phyloP scores from a whole-genome alignment of 2,888 invertebrate species.

The Cosmopolites sordidus region DNA sequence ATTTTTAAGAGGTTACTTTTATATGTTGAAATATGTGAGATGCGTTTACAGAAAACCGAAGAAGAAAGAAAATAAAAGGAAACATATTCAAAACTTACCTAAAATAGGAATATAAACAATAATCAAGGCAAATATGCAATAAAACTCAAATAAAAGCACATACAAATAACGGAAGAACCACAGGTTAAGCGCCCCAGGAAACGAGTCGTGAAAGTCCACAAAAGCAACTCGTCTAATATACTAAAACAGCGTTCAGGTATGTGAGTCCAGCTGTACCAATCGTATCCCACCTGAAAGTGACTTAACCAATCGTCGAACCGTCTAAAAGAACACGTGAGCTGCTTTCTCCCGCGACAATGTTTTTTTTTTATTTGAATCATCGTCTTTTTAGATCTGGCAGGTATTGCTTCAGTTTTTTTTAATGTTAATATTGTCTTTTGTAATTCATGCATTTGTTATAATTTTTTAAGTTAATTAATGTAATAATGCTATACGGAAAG shows the following conservation, averaged over 20 bases:
- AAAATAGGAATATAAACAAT: too few relatives aligned
- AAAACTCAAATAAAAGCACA: too few relatives aligned
- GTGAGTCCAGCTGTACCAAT: conserved; percentile 31
- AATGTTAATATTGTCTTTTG: background rate
- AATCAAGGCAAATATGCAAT: too few relatives aligned
- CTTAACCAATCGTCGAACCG: conserved; percentile 27
- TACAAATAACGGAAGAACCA: background rate
- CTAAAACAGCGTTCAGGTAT: conserved; percentile 32
- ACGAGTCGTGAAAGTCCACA: conserved; percentile 23
- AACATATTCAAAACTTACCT: too few relatives aligned
- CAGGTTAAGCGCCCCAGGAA: background rate
- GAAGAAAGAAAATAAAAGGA: too few relatives aligned
- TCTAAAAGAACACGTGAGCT: background rate
- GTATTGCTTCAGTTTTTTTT: background rate
- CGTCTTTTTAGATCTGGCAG: background rate
- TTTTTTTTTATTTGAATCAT: background rate
- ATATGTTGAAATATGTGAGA: too few relatives aligned
- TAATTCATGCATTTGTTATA: background rate
- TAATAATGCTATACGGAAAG: background rate
- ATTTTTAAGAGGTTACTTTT: too few relatives aligned
- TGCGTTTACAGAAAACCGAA: too few relatives aligned
- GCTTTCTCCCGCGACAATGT: conserved; percentile 16
- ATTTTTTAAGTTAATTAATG: background rate
- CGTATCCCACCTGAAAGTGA: conserved; percentile 13
- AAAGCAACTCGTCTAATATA: conserved; percentile 30